A percentile compares a stretch with the other conserved stretches of the same genome.
Evolutionary conservation across 2,113 vertebrate species (phyloP).

Genomic region (Sinocyclocheilus grahami): DNA sequence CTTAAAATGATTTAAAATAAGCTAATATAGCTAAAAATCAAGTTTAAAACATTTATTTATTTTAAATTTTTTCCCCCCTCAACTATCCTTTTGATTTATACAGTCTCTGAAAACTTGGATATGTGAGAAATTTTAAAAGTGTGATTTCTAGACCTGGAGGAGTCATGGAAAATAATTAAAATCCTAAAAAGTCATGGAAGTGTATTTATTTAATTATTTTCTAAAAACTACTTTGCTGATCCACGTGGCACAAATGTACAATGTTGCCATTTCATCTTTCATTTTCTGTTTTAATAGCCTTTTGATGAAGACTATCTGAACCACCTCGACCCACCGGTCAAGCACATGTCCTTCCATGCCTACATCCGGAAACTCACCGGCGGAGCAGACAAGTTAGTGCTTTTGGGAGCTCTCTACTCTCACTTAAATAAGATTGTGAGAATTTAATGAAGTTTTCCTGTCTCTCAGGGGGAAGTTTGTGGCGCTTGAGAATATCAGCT

Average conservation of each 20-base stretch:
- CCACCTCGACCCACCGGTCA: constrained; percentile 97
- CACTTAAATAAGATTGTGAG: not conserved
- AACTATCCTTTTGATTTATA: not conserved
- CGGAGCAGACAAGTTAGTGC: constrained; percentile 93
- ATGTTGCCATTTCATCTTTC: not conserved
- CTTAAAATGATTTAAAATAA: not conserved
- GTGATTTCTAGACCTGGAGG: not conserved
- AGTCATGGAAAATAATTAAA: not conserved
- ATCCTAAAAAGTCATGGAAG: not conserved
- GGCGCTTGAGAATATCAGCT: constrained; percentile 98
- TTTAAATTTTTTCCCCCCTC: not conserved
- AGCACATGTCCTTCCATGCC: constrained; percentile 99
- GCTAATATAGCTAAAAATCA: not conserved
- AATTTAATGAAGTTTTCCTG: not conserved
- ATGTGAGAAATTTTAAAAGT: not conserved
- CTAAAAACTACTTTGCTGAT: not conserved
- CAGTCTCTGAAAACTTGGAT: not conserved
- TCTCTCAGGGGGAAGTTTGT: constrained; percentile 91
- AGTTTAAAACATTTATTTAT: not conserved
- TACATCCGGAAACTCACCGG: constrained; percentile 98
- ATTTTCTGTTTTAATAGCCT: constrained; percentile 76
- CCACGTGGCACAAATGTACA: not conserved
- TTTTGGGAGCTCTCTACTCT: not conserved
- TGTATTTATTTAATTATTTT: not conserved
- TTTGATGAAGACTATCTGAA: constrained; percentile 99